Percentiles rank a stretch among this genome's conserved stretches.
phyloP scores from a whole-genome alignment of 92 coral and sea anemone genomes.

The Umimayanthus chanpuru region DNA sequence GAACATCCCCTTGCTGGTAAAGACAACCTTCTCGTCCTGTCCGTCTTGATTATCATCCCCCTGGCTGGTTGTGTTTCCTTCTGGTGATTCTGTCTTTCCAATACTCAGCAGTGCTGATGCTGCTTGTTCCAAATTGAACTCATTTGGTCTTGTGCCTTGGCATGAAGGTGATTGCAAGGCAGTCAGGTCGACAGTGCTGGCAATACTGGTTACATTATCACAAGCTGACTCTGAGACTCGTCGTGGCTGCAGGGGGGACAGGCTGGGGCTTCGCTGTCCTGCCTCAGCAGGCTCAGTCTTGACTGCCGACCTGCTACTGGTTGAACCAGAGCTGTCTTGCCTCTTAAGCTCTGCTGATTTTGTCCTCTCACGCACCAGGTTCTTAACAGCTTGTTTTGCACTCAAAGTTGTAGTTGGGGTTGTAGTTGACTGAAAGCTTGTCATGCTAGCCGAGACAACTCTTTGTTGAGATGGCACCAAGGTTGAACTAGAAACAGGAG shows the following conservation, averaged over 20 bases:
- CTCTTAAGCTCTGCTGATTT: constrained; percentile 82
- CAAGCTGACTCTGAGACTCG: not conserved
- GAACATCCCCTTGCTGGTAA: constrained; percentile 90
- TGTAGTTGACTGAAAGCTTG: not conserved
- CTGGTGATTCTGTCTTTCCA: constrained; percentile 78
- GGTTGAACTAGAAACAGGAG: not conserved
- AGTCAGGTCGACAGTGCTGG: constrained; percentile 29
- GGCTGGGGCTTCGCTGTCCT: not conserved
- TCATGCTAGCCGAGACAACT: not conserved
- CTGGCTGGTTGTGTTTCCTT: constrained; percentile 34
- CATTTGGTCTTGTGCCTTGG: constrained; percentile 48
- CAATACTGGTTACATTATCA: not conserved
- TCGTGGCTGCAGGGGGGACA: not conserved
- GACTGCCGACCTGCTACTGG: not conserved
- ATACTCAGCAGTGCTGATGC: constrained; percentile 92
- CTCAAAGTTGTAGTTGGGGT: constrained; percentile 51
- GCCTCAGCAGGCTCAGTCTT: not conserved
- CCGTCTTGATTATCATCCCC: constrained; percentile 65
- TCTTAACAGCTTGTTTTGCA: constrained; percentile 94
- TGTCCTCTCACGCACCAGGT: constrained; percentile 84
- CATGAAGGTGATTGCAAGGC: constrained; percentile 30
- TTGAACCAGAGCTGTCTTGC: constrained; percentile 37
- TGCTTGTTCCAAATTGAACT: constrained; percentile 93
- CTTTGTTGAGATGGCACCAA: constrained; percentile 29
- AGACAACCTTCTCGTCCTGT: constrained; percentile 84